Evolutionary conservation across 2,797 vertebrate genomes (phyloP).

Genomic region (Gephyroberyx darwinii): DNA sequence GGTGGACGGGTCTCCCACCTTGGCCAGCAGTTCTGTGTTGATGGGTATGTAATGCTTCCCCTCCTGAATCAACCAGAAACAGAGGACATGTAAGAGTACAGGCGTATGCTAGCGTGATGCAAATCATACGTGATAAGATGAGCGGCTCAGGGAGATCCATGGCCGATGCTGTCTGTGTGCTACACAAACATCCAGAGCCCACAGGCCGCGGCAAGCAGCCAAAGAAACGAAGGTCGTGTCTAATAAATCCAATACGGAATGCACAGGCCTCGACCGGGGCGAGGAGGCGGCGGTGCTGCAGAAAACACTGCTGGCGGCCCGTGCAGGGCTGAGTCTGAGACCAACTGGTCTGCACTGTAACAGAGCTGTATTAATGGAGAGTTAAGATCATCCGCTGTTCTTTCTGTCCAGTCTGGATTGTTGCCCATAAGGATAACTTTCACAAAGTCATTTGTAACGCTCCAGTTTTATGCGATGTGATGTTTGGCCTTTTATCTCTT

Average conservation of each 20-base stretch:
- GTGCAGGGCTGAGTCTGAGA: slow-evolving; percentile 30
- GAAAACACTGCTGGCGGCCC: slow-evolving; percentile 5
- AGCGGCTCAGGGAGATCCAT: slow-evolving; percentile 8
- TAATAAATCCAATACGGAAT: slow-evolving; percentile 53
- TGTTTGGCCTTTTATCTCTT: slow-evolving; percentile 21
- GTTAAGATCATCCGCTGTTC: slow-evolving; percentile 11
- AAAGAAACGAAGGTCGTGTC: slow-evolving; percentile 52
- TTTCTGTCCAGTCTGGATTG: slow-evolving; percentile 8
- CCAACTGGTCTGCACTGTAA: slow-evolving; percentile 43
- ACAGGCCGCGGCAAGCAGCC: slow-evolving; percentile 55
- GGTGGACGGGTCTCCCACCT: slow-evolving; percentile 77
- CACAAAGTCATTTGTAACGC: slow-evolving; percentile 45
- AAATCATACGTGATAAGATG: slow-evolving; percentile 11
- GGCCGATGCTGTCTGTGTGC: slow-evolving; percentile 2
- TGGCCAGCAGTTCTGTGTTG: slow-evolving; percentile 86
- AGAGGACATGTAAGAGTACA: slow-evolving; percentile 23
- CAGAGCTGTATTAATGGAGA: slow-evolving; percentile 55
- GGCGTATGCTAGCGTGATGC: slow-evolving; percentile 10
- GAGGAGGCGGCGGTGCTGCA: slow-evolving; percentile 34
- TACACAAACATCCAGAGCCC: slow-evolving; percentile 37
- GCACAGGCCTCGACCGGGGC: background rate
- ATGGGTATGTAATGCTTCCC: slow-evolving; percentile 96
- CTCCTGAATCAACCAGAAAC: slow-evolving; percentile 79
- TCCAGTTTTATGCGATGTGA: slow-evolving; percentile 29
- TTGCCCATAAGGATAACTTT: slow-evolving; percentile 46